Conservation (phyloP, 2,888 invertebrate genomes). For the Rotaria socialis region DNA sequence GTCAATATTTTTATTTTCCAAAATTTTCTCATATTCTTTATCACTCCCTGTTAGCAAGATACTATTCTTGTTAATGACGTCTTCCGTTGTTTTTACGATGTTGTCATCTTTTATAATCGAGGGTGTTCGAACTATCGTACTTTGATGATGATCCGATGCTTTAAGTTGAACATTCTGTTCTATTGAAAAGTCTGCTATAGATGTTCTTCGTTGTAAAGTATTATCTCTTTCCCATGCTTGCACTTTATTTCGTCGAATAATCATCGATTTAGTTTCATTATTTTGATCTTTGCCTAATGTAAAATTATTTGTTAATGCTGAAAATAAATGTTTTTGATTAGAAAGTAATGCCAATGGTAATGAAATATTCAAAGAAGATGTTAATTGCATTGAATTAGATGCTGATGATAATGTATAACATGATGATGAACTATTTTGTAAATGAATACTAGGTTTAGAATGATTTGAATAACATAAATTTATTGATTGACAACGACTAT, state of each 20-base stretch:
- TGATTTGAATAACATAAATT: background rate
- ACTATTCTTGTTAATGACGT: background rate
- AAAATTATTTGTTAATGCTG: constrained; percentile 15
- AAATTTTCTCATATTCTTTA: background rate
- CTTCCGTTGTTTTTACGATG: background rate
- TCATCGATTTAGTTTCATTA: background rate
- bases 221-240: background rate
- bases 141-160: background rate
- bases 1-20: background rate
- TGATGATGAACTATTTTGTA: no score
- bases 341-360: background rate
- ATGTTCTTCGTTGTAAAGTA: background rate
- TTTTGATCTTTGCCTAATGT: background rate
- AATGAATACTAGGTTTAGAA: no score
- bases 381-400: background rate
- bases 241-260: background rate
- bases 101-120: background rate
- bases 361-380: background rate
- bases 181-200: background rate
- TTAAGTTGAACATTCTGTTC: background rate
- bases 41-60: background rate
- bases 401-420: no score
- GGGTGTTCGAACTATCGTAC: background rate
- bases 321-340: background rate
- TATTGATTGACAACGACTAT: background rate